These are phyloP conservation scores for Thyatira batis DNA, from an alignment of 2,888 invertebrate genomes.

Conservation along the genomic window DNA sequence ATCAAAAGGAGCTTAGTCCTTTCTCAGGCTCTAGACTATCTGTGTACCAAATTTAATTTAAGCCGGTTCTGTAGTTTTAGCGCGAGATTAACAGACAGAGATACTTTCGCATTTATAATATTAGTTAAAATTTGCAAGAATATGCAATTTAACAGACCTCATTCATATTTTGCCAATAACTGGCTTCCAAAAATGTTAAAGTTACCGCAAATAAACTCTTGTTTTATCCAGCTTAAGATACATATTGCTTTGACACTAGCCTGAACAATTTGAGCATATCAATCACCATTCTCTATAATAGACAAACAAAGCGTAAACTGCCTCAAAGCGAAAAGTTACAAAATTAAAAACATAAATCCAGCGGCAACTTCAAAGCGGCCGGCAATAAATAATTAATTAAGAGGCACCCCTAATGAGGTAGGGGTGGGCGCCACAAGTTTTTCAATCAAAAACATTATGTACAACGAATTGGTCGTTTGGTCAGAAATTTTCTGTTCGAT, in stretches of 20 bases:
- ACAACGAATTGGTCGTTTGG: constrained; percentile 17
- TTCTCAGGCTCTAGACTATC: no score
- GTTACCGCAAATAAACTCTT: not conserved
- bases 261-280: not conserved
- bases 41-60: no score
- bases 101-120: no score
- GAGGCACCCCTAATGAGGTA: constrained; percentile 14
- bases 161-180: no score
- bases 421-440: constrained; percentile 26
- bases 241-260: no score
- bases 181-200: no score
- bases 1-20: no score
- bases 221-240: not conserved
- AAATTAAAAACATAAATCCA: constrained; percentile 15
- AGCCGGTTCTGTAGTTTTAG: no score
- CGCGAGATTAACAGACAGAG: no score
- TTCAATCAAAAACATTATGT: constrained; percentile 32
- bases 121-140: no score
- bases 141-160: no score
- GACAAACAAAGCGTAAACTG: constrained; percentile 4
- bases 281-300: not conserved
- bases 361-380: constrained; percentile 9
- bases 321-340: constrained; percentile 1
- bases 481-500: not conserved
- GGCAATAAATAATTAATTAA: constrained; percentile 36